These are phyloP conservation scores for Podabrus alpinus DNA, from an alignment of 2,888 invertebrate genomes.

Conservation along the genomic window DNA sequence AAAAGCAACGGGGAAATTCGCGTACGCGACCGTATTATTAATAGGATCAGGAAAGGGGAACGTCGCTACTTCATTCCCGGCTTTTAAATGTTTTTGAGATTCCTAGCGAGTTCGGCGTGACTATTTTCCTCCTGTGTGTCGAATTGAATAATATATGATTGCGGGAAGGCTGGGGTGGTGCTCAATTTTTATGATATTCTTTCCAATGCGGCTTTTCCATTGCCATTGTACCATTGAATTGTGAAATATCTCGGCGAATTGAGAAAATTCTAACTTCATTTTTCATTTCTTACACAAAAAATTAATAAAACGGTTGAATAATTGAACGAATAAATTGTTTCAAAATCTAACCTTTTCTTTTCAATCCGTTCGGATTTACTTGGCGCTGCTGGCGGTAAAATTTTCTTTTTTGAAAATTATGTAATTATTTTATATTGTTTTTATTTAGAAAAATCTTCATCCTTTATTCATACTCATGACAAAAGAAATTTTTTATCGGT, in stretches of 20 bases:
- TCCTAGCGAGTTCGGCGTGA: conserved; percentile 29
- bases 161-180: conserved; percentile 22
- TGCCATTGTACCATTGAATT: conserved; percentile 23
- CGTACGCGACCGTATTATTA: conserved; percentile 34
- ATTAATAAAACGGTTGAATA: conserved; percentile 23
- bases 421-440: not conserved
- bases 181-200: conserved; percentile 33
- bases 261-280: conserved; percentile 22
- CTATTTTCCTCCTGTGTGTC: conserved; percentile 29
- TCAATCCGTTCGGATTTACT: conserved; percentile 1
- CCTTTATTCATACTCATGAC: conserved; percentile 1
- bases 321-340: conserved; percentile 20
- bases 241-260: conserved; percentile 17
- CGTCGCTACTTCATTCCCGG: conserved; percentile 26
- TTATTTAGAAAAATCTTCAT: not conserved
- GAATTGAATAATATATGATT: conserved; percentile 34
- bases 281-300: conserved; percentile 17
- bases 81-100: conserved; percentile 34
- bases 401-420: not conserved
- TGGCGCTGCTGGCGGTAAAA: not conserved
- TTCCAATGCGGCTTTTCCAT: conserved; percentile 25
- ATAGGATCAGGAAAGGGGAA: conserved; percentile 28
- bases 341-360: conserved; percentile 5
- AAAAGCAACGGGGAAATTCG: conserved; percentile 33
- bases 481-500: conserved; percentile 16